A percentile compares a stretch with the other conserved stretches of the same genome.
These are phyloP conservation scores for Platerodrilus igneus DNA, from an alignment of 2,888 invertebrate species.

Conservation along the genomic window DNA sequence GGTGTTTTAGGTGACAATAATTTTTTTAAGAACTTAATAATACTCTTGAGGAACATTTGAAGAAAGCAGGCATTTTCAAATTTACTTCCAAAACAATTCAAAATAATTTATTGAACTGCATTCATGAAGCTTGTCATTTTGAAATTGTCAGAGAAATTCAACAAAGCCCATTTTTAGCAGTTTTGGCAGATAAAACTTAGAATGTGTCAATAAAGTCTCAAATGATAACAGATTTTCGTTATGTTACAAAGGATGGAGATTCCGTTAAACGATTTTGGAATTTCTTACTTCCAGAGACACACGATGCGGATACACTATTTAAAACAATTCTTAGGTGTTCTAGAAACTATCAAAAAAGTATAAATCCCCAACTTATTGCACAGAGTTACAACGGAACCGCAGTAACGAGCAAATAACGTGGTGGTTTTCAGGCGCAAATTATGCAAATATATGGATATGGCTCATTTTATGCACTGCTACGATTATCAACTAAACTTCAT, in stretches of 20 bases:
- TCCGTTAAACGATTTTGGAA: slow-evolving; percentile 32
- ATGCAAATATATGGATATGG: slow-evolving; percentile 16
- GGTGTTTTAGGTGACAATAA: slow-evolving; percentile 34
- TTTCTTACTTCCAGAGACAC: slow-evolving; percentile 21
- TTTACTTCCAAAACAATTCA: slow-evolving; percentile 36
- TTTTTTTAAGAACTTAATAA: slow-evolving; percentile 34
- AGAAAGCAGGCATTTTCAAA: slow-evolving; percentile 32
- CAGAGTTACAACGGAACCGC: slow-evolving; percentile 31
- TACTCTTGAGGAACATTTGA: slow-evolving; percentile 30
- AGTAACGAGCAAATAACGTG: no score
- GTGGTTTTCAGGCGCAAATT: slow-evolving; percentile 26
- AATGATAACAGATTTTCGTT: slow-evolving; percentile 26
- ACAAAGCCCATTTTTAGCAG: slow-evolving; percentile 10
- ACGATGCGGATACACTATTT: slow-evolving; percentile 21
- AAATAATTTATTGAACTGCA: slow-evolving; percentile 37
- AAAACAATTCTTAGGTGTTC: slow-evolving; percentile 23
- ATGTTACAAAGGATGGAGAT: slow-evolving; percentile 24
- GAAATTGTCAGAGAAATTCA: slow-evolving; percentile 27
- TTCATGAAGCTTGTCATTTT: slow-evolving; percentile 32
- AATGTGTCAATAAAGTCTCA: slow-evolving; percentile 25
- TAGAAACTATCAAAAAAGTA: slow-evolving; percentile 19
- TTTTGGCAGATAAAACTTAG: slow-evolving; percentile 19
- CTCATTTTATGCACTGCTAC: slow-evolving; percentile 25
- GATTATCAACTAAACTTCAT: slow-evolving; percentile 26
- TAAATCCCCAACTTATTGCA: slow-evolving; percentile 29